Evolutionary conservation across 1,140 invertebrate species (phyloP).

Genomic region (Manduca sexta): DNA sequence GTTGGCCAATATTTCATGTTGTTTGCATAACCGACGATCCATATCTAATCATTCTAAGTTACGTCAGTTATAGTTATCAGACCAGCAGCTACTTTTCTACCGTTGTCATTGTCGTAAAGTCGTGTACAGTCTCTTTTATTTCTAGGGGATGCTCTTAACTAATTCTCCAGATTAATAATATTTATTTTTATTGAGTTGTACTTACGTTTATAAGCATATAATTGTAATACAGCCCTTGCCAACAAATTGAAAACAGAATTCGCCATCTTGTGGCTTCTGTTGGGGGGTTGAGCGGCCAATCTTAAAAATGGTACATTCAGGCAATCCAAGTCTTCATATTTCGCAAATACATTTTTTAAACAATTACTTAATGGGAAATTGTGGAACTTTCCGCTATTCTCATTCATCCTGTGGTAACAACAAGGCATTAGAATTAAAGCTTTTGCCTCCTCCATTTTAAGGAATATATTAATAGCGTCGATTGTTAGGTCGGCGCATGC

Average conservation of each 20-base stretch:
- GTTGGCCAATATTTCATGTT: too few relatives aligned
- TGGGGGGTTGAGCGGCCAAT: conserved; percentile 76
- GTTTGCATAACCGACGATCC: too few relatives aligned
- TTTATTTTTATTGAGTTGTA: conserved; percentile 5
- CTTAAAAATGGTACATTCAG: conserved; percentile 78
- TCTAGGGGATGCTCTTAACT: too few relatives aligned
- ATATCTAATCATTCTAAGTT: too few relatives aligned
- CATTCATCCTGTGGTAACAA: conserved; percentile 86
- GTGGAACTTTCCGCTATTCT: conserved; percentile 53
- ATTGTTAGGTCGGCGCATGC: conserved; percentile 89
- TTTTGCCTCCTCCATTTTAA: conserved; percentile 74
- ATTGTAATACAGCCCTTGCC: conserved; percentile 75
- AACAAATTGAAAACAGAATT: conserved; percentile 75
- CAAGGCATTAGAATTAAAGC: conserved; percentile 85
- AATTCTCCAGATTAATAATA: too few relatives aligned
- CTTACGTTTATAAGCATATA: conserved; percentile 74
- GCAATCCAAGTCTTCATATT: conserved; percentile 48
- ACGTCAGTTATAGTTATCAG: too few relatives aligned
- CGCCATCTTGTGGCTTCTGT: conserved; percentile 56
- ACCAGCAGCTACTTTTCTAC: too few relatives aligned
- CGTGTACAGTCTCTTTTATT: too few relatives aligned
- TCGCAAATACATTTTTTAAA: conserved; percentile 52
- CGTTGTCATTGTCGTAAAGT: too few relatives aligned
- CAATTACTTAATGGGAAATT: conserved; percentile 78
- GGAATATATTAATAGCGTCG: conserved; percentile 81